Evolutionary conservation across 2,113 vertebrate species (phyloP).

Genomic region (Pyxicephalus adspersus): DNA sequence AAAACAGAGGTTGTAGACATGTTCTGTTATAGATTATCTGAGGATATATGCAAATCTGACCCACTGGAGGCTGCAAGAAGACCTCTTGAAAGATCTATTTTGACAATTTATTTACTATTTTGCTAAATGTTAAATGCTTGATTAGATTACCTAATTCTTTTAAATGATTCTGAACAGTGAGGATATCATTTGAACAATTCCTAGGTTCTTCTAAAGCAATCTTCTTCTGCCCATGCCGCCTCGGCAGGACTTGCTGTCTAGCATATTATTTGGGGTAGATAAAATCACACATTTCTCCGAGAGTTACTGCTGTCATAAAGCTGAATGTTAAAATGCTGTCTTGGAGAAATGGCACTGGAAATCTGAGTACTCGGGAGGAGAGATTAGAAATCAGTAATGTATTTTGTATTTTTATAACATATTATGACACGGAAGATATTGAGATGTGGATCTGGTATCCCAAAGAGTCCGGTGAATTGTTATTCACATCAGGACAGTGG

Average conservation of each 20-base stretch:
- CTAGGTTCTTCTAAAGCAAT: conserved; percentile 45
- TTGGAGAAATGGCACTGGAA: conserved; percentile 38
- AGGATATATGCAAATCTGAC: background rate
- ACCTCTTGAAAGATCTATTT: conserved; percentile 1
- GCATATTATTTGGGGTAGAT: conserved; percentile 54
- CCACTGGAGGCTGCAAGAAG: background rate
- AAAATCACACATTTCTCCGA: conserved; percentile 52
- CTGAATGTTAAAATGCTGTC: conserved; percentile 52
- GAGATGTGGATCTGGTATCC: conserved; percentile 40
- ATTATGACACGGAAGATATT: conserved; percentile 46
- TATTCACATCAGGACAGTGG: conserved; percentile 25
- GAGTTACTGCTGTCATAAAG: conserved; percentile 52
- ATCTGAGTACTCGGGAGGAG: conserved; percentile 28
- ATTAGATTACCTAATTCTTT: conserved; percentile 19
- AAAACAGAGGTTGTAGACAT: conserved; percentile 16
- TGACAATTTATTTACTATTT: conserved; percentile 14
- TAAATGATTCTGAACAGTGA: conserved; percentile 3
- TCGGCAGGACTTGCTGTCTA: conserved; percentile 51
- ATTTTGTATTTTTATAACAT: conserved; percentile 52
- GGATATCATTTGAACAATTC: conserved; percentile 45
- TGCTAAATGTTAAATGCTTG: background rate
- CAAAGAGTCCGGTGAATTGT: conserved; percentile 30
- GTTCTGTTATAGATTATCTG: background rate
- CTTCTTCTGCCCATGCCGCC: conserved; percentile 37
- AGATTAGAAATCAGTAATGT: conserved; percentile 47